Base-by-base conservation (phyloP, 2,888 invertebrate genomes). In the Schizaphis graminum region DNA sequence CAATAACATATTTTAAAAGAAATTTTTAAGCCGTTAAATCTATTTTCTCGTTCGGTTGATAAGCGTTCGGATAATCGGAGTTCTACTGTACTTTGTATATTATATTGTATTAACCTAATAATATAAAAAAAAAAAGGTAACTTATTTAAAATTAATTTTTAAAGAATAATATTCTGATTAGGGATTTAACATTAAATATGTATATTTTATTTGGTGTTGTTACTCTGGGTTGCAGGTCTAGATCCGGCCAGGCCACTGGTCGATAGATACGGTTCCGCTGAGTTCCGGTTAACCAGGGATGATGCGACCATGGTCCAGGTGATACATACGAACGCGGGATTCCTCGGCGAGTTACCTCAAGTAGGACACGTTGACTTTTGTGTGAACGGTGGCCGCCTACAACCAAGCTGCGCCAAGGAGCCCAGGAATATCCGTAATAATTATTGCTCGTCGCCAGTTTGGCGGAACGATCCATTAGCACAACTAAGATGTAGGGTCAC, bases 311-410 rank as follows among this genome's bases (percentile, higher is more conserved):
- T 97, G 56, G 98, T 98, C 21, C 97, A 97, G 94, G 97, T 97
- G 11, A 96, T 98, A 16, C 98, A 98, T 95, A 97, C 98, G 4
- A 98, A 98, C 95, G 97, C 98, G 1, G 98, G 98, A 0, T 97
- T 97, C 95, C 96, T 98, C 47, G 98, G 98, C 0, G 97, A 97
- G 95, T 96, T 96, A 0, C 97, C 97, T 10, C 96, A 96, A 95
- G 96, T 97, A 0, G 98, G 98, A 0, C 97, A 97, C 95, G 97
- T 97, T 0, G 98, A 98, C 96, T 98, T 97, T 96, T 98, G 98
- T 95, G 96, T 98, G 91, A 98, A 98, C 95, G 98, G 98, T 0
- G 98, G 98, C 21, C 96, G 96, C 77, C 95, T 96, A 91, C 98
- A 98, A 95, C 98, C 98, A 0, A 97, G 97, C 26, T 98, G 98